Evolutionary conservation across 2,113 vertebrate genomes (phyloP).

Genomic region (Eidolon helvum): DNA sequence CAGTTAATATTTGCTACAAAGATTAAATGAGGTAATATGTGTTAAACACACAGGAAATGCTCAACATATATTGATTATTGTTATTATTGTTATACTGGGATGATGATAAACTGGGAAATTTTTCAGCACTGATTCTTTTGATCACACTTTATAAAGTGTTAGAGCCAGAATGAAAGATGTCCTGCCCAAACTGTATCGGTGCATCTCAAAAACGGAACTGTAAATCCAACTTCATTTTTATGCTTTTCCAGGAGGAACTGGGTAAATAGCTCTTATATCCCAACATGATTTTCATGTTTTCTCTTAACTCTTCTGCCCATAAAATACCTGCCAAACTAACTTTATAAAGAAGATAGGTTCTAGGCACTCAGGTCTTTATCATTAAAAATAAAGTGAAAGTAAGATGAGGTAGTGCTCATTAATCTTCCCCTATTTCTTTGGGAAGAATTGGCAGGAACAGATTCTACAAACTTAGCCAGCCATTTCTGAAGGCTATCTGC

Average conservation of each 20-base stretch:
- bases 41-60: background rate
- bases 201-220: constrained; percentile 36
- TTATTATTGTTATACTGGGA: background rate
- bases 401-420: constrained; percentile 76
- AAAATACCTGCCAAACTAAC: constrained; percentile 67
- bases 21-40: background rate
- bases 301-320: constrained; percentile 65
- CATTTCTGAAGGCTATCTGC: constrained; percentile 79
- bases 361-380: constrained; percentile 60
- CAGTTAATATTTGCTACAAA: background rate
- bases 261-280: constrained; percentile 74
- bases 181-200: background rate
- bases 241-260: background rate
- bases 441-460: constrained; percentile 77
- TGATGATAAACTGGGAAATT: background rate
- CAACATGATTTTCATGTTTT: constrained; percentile 80
- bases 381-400: constrained; percentile 77
- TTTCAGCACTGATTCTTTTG: background rate
- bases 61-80: background rate
- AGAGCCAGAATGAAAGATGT: background rate
- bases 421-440: constrained; percentile 78
- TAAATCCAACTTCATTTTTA: constrained; percentile 41
- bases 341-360: constrained; percentile 62
- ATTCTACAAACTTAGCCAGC: constrained; percentile 71
- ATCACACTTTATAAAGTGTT: background rate